A percentile compares a stretch with the other conserved stretches of the same genome.
Conservation (phyloP, 2,888 invertebrate genomes). For the Dascillus cervinus region DNA sequence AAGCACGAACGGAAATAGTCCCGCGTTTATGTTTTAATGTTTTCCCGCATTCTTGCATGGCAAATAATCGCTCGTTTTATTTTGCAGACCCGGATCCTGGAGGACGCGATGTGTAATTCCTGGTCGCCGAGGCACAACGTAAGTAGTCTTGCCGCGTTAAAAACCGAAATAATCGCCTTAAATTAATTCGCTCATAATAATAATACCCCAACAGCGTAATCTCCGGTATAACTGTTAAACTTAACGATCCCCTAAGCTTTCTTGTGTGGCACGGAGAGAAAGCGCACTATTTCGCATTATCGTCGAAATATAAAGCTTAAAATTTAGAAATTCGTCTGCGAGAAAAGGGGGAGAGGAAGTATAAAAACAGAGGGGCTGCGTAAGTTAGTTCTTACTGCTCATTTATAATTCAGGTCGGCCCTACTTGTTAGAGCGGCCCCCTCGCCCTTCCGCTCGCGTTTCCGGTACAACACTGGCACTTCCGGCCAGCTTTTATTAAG, state of each 20-base stretch:
- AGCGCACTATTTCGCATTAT: no score
- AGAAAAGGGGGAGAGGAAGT: conserved; percentile 32
- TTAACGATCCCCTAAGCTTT: no score
- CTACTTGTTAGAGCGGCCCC: conserved; percentile 27
- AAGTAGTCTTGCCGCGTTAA: conserved; percentile 44
- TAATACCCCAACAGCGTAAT: no score
- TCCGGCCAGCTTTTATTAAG: conserved; percentile 31
- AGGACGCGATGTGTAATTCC: conserved; percentile 88
- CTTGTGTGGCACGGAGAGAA: no score
- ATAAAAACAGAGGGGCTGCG: conserved; percentile 38
- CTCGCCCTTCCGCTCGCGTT: conserved; percentile 30
- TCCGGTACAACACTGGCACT: conserved; percentile 36
- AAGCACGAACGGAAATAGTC: no score
- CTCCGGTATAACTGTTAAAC: no score
- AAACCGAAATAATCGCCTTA: conserved; percentile 4
- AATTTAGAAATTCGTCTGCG: conserved; percentile 35
- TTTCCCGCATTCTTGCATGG: no score
- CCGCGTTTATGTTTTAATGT: no score
- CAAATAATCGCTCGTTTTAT: conserved; percentile 31
- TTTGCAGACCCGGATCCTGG: conserved; percentile 82
- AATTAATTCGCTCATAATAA: conserved; percentile 14
- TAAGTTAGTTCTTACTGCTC: conserved; percentile 45
- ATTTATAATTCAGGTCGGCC: conserved; percentile 42
- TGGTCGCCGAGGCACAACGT: conserved; percentile 88
- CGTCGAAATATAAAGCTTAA: conserved; percentile 34